phyloP scores from a whole-genome alignment of 2,888 invertebrate species.

The Sabellastarte sp. region DNA sequence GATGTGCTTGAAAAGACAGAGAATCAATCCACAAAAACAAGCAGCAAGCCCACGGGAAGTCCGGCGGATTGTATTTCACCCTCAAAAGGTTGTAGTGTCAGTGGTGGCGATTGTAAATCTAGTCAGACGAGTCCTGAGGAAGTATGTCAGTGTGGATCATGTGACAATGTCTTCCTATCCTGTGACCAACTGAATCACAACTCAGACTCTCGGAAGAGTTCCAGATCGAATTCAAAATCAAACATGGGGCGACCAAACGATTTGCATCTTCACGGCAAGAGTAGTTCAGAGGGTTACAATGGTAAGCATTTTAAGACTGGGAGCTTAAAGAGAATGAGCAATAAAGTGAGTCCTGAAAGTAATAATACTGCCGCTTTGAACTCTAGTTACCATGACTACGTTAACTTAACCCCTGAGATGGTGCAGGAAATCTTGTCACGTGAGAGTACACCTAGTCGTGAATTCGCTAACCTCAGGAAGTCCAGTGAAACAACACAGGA shows the following conservation, averaged over 20 bases:
- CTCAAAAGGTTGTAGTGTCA: too few relatives aligned
- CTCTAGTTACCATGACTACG: not conserved
- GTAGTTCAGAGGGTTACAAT: not conserved
- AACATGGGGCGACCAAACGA: not conserved
- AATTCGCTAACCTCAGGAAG: not conserved
- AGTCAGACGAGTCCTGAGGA: constrained; percentile 5
- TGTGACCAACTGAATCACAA: not conserved
- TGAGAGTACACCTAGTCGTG: too few relatives aligned
- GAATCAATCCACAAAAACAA: too few relatives aligned
- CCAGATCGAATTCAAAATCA: not conserved
- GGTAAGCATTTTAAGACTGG: not conserved
- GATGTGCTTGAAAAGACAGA: too few relatives aligned
- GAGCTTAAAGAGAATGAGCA: not conserved
- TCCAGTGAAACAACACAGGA: not conserved
- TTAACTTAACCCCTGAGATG: not conserved
- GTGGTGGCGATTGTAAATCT: not conserved
- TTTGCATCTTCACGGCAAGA: not conserved
- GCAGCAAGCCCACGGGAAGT: too few relatives aligned
- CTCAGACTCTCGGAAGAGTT: not conserved
- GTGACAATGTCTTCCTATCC: not conserved
- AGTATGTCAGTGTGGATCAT: not conserved
- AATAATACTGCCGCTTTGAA: not conserved
- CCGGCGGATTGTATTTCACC: too few relatives aligned
- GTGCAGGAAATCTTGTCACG: not conserved
- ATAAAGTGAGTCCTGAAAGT: not conserved